Percentiles rank a stretch among this genome's conserved stretches.
Evolutionary conservation across 1,140 invertebrate genomes (phyloP).

Genomic region (Drosophila baimaii): DNA sequence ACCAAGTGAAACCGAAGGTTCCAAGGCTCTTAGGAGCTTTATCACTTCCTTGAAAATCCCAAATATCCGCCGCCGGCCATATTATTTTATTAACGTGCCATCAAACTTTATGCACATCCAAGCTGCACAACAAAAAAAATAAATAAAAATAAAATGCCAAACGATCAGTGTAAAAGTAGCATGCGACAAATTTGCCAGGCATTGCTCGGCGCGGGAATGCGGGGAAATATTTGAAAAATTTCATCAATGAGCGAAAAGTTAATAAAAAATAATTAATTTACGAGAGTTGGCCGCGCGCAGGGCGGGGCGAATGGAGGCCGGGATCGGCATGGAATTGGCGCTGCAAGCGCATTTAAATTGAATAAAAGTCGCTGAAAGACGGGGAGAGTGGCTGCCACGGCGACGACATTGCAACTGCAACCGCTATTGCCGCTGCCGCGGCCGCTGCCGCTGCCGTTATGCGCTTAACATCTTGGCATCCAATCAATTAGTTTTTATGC

Average conservation of each 20-base stretch:
- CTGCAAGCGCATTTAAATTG: conserved; percentile 81
- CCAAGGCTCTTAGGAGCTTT: conserved; percentile 17
- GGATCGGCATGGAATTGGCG: conserved; percentile 51
- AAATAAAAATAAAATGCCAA: conserved; percentile 30
- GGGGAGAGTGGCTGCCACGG: conserved; percentile 39
- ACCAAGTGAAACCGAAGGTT: conserved; percentile 31
- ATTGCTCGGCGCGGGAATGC: conserved; percentile 38
- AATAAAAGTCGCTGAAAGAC: conserved; percentile 75
- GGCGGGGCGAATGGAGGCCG: conserved; percentile 48
- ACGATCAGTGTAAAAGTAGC: conserved; percentile 65
- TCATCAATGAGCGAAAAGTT: conserved; percentile 81
- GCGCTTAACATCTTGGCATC: conserved; percentile 81
- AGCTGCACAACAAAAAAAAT: background rate
- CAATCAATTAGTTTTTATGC: conserved; percentile 81
- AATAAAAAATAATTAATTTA: conserved; percentile 83
- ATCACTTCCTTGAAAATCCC: conserved; percentile 43
- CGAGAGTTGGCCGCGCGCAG: conserved; percentile 45
- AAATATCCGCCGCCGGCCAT: conserved; percentile 53
- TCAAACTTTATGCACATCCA: conserved; percentile 58
- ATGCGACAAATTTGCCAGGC: conserved; percentile 73
- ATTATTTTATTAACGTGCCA: conserved; percentile 72
- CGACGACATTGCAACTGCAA: conserved; percentile 52
- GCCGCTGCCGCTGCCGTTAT: conserved; percentile 67
- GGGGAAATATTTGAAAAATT: conserved; percentile 75
- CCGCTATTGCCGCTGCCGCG: conserved; percentile 43